Evolutionary conservation across 2,797 vertebrate species (phyloP), one percentile per base, ranked within the genome.

Genomic region (Poeciliopsis paucimaculata): DNA sequence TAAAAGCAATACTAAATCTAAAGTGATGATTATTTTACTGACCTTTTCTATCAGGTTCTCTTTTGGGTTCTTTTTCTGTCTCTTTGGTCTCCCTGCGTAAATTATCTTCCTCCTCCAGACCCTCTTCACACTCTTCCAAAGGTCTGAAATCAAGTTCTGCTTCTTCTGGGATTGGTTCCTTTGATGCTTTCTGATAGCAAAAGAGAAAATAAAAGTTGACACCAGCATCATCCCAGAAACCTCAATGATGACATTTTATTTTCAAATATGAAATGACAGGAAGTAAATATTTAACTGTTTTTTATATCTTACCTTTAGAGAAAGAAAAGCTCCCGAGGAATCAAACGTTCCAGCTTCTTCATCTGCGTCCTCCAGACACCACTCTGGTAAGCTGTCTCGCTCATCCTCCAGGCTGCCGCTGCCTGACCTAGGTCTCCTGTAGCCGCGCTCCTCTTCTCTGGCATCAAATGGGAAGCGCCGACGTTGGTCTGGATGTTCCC

Each of bases 271-370:
- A 13, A 70, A 23, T 8, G 26, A 72, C n/a, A 28, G 55, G 0
- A 4, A 68, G 20, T 2, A 12, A 62, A 74, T n/a, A 39, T 36
- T 23, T 31, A 53, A 31, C 77, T 34, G 23, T 72, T 9, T 79
- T 16, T n/a, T 47, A 57, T 70, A n/a, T 41, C 7, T 75, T 85
- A 98, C 98, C 96, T 99, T 99, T 74, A 98, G 95, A 76, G 97
- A 98, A 5, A 98, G 97, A 91, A 99, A 99, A 0, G 98, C 98
- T 83, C 98, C 98, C 0, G 98, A 99, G 0, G 98, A 99, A 90
- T 99, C 98, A 77, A 99, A 99, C 0, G 98, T 99, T 85, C 98
- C 98, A n/a, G 98, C 99, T 91, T 99, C 98, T 85, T 99, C 98
- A 9, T 99, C 98, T 0, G 98, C 98, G 4, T 99, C 98, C 88